These are phyloP conservation scores for Microcebus murinus DNA, from an alignment of 2,113 vertebrate species.

Conservation along the genomic window DNA sequence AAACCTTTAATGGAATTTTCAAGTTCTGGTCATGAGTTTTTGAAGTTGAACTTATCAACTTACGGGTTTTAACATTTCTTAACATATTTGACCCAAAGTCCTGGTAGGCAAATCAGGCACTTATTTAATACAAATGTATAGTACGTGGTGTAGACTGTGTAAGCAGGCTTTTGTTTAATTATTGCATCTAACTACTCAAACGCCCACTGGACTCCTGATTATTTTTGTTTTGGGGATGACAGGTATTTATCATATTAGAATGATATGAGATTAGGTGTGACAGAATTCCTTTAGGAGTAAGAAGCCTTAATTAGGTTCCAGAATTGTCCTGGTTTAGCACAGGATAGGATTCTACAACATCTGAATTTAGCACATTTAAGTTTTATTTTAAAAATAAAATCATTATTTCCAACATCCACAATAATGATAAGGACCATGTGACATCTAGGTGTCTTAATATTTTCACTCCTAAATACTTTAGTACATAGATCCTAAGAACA, in stretches of 20 bases:
- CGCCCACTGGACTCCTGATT: constrained; percentile 6
- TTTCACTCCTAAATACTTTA: neutral
- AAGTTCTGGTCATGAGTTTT: neutral
- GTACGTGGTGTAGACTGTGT: neutral
- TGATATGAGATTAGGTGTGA: neutral
- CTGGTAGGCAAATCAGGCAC: neutral
- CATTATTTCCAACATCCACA: constrained; percentile 6
- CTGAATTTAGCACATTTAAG: constrained; percentile 46
- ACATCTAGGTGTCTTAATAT: constrained; percentile 26
- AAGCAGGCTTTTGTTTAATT: constrained; percentile 12
- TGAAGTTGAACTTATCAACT: constrained; percentile 24
- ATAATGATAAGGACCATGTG: neutral
- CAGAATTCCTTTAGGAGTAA: constrained; percentile 41
- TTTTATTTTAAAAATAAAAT: constrained; percentile 54
- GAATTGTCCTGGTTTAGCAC: constrained; percentile 36
- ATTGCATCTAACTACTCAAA: constrained; percentile 9
- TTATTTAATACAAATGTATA: constrained; percentile 11
- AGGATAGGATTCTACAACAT: neutral
- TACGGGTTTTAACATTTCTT: constrained; percentile 36
- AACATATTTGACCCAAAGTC: neutral
- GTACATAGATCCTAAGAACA: neutral
- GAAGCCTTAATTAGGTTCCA: constrained; percentile 50
- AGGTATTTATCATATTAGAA: constrained; percentile 51
- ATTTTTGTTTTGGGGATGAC: neutral
- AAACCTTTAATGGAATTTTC: neutral